Evolutionary conservation across 2,888 invertebrate genomes (phyloP).

Genomic region (Dexiosoma caninum): DNA sequence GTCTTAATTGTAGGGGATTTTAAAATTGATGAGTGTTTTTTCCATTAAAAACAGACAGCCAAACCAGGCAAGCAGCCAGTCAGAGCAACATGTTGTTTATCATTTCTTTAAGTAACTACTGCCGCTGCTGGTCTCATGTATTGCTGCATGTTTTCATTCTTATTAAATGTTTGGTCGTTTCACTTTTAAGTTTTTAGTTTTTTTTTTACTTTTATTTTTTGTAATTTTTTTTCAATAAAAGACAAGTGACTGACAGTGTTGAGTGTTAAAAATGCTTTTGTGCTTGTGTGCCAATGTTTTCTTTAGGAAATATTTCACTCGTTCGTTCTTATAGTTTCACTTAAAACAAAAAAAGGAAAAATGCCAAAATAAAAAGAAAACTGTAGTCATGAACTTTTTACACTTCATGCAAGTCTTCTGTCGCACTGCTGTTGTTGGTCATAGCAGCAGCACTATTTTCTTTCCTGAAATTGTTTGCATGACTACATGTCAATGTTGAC

Average conservation of each 20-base stretch:
- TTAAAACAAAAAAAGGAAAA: conserved; percentile 34
- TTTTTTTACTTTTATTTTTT: too few relatives aligned
- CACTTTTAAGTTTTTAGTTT: neutral
- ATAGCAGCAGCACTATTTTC: conserved; percentile 46
- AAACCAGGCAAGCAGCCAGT: conserved; percentile 12
- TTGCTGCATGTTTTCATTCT: conserved; percentile 13
- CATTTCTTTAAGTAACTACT: conserved; percentile 20
- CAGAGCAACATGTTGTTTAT: conserved; percentile 49
- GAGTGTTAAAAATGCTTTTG: conserved; percentile 64
- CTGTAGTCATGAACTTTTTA: conserved; percentile 62
- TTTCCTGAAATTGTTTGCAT: conserved; percentile 63
- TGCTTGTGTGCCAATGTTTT: conserved; percentile 61
- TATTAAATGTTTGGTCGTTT: conserved; percentile 1
- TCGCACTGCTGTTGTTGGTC: conserved; percentile 6
- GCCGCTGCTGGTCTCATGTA: neutral
- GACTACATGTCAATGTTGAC: conserved; percentile 63
- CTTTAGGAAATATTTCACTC: conserved; percentile 55
- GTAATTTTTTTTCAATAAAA: conserved; percentile 20
- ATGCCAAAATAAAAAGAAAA: conserved; percentile 29
- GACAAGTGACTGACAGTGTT: conserved; percentile 64
- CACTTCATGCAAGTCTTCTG: conserved; percentile 41
- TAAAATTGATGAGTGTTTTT: conserved; percentile 58
- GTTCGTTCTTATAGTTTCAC: conserved; percentile 34
- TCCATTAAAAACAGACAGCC: neutral
- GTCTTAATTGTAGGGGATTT: conserved; percentile 63